Conservation (phyloP, 2,797 vertebrate species). For the Pantherophis vulpinus region DNA sequence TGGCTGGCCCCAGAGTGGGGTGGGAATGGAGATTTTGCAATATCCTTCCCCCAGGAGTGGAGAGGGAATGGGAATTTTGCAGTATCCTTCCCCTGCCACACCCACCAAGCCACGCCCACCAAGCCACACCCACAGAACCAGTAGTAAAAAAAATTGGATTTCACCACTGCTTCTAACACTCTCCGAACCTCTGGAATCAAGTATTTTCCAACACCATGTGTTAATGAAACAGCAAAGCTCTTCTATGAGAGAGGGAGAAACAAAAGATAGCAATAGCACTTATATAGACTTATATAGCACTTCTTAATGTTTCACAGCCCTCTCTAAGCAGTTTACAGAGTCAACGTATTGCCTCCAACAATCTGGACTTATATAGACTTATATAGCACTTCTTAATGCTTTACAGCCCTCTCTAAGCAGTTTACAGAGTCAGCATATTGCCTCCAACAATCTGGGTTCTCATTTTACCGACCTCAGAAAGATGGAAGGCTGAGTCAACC, state of each 20-base stretch:
- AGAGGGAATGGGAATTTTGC: rapidly evolving
- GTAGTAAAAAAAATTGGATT: no score
- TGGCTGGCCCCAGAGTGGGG: no score
- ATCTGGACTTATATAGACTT: no score
- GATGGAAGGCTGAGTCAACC: not conserved
- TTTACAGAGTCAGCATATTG: not conserved
- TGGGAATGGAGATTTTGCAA: no score
- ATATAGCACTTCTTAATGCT: not conserved
- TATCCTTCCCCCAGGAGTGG: no score
- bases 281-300: not conserved
- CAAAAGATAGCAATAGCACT: not conserved
- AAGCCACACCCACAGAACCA: no score
- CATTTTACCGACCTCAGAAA: not conserved
- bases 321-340: not conserved
- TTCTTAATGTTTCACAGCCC: not conserved
- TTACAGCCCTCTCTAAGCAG: not conserved
- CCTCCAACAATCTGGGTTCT: not conserved
- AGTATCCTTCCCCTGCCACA: no score
- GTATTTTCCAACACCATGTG: not conserved
- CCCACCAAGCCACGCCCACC: no score
- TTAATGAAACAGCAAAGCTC: not conserved
- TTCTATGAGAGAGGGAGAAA: not conserved
- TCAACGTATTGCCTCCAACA: not conserved
- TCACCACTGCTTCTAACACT: no score
- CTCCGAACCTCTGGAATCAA: not conserved